phyloP scores from a whole-genome alignment of 37 sponge, comb jelly and placozoan species.

The Cladorhizidae sp. region DNA sequence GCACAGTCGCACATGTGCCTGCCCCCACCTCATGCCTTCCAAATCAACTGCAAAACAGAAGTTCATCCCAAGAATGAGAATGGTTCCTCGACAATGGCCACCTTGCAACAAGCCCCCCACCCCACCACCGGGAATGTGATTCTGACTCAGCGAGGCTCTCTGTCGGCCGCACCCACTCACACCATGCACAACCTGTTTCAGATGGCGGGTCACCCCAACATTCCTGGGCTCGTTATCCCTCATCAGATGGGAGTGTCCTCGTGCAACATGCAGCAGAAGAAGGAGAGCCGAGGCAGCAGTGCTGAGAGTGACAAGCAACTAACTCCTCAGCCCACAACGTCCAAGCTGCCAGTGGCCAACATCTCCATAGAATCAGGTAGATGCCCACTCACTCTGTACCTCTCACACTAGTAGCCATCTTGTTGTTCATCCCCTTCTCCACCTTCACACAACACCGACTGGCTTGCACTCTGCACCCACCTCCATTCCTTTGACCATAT shows the following conservation, averaged over 20 bases:
- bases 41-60: slow-evolving; percentile 2
- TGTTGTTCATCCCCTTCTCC: no score
- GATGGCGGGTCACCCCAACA: slow-evolving; percentile 10
- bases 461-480: no score
- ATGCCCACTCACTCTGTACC: neutral
- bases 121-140: neutral
- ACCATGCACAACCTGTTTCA: slow-evolving; percentile 6
- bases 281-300: neutral
- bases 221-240: slow-evolving; percentile 8
- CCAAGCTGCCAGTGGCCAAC: slow-evolving; percentile 60
- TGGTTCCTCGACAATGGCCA: neutral
- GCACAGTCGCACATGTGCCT: neutral
- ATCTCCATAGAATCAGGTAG: slow-evolving; percentile 62
- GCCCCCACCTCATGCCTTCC: neutral
- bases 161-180: neutral
- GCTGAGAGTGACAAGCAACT: neutral
- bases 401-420: no score
- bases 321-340: neutral
- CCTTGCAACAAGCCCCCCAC: neutral
- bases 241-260: neutral
- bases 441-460: no score
- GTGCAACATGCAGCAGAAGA: neutral
- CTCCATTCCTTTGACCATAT: no score
- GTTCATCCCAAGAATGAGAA: neutral
- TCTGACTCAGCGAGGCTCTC: neutral